Evolutionary conservation across 2,888 invertebrate species (phyloP).

Genomic region (Athrips mouffetella): DNA sequence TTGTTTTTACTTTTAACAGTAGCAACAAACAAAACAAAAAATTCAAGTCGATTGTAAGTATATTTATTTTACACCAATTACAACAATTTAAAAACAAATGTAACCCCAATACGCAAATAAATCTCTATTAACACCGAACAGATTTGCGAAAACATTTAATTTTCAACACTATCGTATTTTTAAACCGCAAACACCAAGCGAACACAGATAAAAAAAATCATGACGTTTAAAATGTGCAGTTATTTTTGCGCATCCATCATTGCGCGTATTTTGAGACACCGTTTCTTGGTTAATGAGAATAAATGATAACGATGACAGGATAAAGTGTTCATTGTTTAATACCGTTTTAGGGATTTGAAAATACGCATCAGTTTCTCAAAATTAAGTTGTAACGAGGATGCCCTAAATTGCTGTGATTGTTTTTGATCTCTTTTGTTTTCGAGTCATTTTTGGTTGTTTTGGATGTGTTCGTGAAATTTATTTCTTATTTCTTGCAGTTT

Average conservation of each 20-base stretch:
- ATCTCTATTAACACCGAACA: no score
- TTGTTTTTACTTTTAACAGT: no score
- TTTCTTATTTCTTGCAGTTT: no score
- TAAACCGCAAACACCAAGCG: background rate
- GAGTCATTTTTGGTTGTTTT: no score
- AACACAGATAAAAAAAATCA: background rate
- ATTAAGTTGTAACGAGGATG: slow-evolving; percentile 4
- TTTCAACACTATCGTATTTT: background rate
- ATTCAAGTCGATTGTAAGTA: no score
- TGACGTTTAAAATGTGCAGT: background rate
- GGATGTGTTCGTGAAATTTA: no score
- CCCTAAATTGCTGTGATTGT: background rate
- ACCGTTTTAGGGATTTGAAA: background rate
- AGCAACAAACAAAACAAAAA: no score
- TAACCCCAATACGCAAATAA: no score
- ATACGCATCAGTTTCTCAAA: background rate
- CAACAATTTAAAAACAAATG: no score
- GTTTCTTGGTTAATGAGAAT: slow-evolving; percentile 5
- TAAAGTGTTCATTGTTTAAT: slow-evolving; percentile 3
- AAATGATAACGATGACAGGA: background rate
- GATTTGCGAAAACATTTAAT: slow-evolving; percentile 6
- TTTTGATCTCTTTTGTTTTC: no score
- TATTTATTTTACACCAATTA: no score
- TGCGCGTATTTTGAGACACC: background rate
- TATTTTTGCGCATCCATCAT: slow-evolving; percentile 4